Base-by-base conservation (phyloP, 2,888 invertebrate genomes). In the Spatulosminthurus flaviceps region DNA sequence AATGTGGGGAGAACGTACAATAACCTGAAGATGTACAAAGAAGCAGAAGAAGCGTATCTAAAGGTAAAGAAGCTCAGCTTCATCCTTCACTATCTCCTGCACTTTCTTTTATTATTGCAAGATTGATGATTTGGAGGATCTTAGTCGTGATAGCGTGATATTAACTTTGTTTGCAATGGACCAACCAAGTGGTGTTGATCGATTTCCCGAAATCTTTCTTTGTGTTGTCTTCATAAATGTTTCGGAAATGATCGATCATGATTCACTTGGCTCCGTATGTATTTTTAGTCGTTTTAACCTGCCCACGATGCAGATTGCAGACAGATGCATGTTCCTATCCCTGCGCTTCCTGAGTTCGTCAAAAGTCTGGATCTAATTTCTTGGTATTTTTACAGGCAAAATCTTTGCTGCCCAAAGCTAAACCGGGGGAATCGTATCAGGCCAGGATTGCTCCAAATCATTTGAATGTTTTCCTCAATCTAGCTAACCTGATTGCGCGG, bases 1-100 rank as follows among this genome's bases (percentile, higher is more conserved):
- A 98, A 98, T 89, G 97, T 98, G 4, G 98, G 97, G 19, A 90
- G 98, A 82, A 97, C 97, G 0, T 96, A 94, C 88, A 97, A 96
- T 88, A 95, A 96, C 87, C 89, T 98, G 82, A 94, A 95, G 87
- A 91, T 92, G 90, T 94, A 92, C 87, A 91, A 92, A 86, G 95
- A 96, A 88, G 97, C 98, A 0, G 97, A 98, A 89, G 93, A 93
- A 84, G 96, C 97, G 0, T 98, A 97, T 88, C 90, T 95, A 74
- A 93, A 91, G 88, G 92, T 92, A 86, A 87, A n/a, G 22, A n/a
- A 51, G 51, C 51, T 51, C 51, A 51, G n/a, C 51, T 64, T 22
- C 13, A 64, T 26, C 2, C n/a, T 16, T 26, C 11, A 4, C 28
- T 28, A 28, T 29, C 70, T 42, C n/a, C 4, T 28, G 61, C 75